phyloP scores from a whole-genome alignment of 2,888 invertebrate genomes.

The Melipona bicolor region DNA sequence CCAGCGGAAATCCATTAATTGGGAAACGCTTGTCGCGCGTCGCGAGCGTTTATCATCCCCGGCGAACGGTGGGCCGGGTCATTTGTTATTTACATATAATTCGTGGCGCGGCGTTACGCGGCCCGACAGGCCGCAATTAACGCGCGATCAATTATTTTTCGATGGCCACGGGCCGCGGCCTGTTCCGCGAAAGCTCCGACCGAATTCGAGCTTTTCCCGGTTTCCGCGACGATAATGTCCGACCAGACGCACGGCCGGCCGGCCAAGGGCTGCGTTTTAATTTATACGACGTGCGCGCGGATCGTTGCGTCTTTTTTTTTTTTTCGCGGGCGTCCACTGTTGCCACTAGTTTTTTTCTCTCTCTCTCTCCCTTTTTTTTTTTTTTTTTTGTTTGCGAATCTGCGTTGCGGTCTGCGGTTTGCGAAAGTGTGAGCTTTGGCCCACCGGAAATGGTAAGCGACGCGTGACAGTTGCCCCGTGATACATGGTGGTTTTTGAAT shows the following conservation, averaged over 20 bases:
- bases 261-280: background rate
- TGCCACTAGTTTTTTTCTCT: no score
- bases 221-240: conserved; percentile 33
- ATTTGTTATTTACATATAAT: conserved; percentile 81
- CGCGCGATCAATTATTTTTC: conserved; percentile 78
- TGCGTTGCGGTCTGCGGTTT: background rate
- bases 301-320: background rate
- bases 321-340: background rate
- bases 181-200: conserved; percentile 2
- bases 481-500: background rate
- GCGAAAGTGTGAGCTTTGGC: background rate
- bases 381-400: background rate
- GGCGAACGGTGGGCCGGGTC: conserved; percentile 72
- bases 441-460: background rate
- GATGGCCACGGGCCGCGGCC: conserved; percentile 35
- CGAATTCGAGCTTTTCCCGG: conserved; percentile 6
- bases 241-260: background rate
- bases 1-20: conserved; percentile 81
- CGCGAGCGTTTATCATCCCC: conserved; percentile 72
- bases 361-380: background rate
- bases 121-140: conserved; percentile 74
- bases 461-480: background rate
- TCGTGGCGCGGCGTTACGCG: conserved; percentile 74
- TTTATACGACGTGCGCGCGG: conserved; percentile 14
- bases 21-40: conserved; percentile 78